Percentiles rank a stretch among this genome's conserved stretches.
Conservation (phyloP, 2,888 invertebrate species). For the Rhyacophila evoluta region DNA sequence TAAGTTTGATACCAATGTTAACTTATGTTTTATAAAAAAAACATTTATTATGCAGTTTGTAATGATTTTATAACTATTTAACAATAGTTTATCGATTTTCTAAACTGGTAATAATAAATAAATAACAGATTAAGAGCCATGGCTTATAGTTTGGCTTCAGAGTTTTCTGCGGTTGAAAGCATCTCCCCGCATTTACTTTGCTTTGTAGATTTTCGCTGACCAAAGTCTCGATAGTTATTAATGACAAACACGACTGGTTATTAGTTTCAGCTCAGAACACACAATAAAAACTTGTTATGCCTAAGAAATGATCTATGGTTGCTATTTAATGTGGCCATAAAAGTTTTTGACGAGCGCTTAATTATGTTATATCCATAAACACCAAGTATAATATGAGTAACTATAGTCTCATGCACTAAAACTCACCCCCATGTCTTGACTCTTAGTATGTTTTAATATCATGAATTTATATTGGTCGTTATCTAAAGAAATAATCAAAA, state of each 20-base stretch:
- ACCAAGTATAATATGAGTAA: not conserved
- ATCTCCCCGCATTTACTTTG: conserved; percentile 27
- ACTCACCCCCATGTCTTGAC: not conserved
- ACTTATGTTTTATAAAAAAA: no score
- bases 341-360: conserved; percentile 14
- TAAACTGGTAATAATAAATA: not conserved
- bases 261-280: conserved; percentile 19
- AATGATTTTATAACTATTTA: no score
- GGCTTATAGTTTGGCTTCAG: not conserved
- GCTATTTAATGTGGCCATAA: not conserved
- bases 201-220: conserved; percentile 29
- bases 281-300: conserved; percentile 7
- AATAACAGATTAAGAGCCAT: not conserved
- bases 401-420: not conserved
- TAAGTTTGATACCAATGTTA: no score
- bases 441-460: not conserved
- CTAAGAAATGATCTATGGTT: not conserved
- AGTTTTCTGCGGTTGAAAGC: conserved; percentile 38
- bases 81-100: no score
- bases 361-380: conserved; percentile 14
- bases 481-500: no score
- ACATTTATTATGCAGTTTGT: no score
- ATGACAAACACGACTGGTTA: conserved; percentile 30
- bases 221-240: conserved; percentile 44
- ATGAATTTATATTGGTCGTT: not conserved